Conservation (phyloP, 2,888 invertebrate species). For the Anoplius nigerrimus region DNA sequence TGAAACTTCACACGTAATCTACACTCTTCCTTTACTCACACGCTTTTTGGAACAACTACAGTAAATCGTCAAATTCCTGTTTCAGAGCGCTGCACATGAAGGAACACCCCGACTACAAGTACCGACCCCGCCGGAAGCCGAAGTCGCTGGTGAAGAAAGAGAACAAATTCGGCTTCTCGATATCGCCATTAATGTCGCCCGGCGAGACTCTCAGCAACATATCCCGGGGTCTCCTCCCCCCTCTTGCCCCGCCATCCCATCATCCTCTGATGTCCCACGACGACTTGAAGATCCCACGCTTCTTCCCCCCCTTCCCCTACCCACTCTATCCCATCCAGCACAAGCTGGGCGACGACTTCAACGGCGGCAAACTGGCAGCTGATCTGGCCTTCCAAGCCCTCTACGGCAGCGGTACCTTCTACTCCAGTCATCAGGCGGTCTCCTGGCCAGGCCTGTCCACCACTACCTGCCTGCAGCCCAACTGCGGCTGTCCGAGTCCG, state of each 20-base stretch:
- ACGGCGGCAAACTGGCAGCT: conserved; percentile 78
- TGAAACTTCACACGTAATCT: no score
- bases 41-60: no score
- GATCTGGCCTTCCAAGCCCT: conserved; percentile 82
- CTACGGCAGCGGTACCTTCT: conserved; percentile 78
- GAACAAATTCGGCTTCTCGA: conserved; percentile 83
- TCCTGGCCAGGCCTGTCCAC: conserved; percentile 68
- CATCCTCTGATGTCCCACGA: conserved; percentile 76
- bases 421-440: conserved; percentile 74
- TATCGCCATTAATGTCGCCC: conserved; percentile 80
- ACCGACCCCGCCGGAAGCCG: conserved; percentile 90
- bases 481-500: conserved; percentile 70
- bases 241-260: conserved; percentile 76
- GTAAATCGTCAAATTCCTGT: conserved; percentile 42
- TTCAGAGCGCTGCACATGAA: conserved; percentile 94
- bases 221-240: conserved; percentile 70
- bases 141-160: conserved; percentile 90
- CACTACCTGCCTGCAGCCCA: conserved; percentile 62
- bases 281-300: conserved; percentile 82
- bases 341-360: conserved; percentile 77
- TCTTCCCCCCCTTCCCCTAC: conserved; percentile 85
- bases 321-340: conserved; percentile 81
- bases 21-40: no score
- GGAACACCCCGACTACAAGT: conserved; percentile 95
- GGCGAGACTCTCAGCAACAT: conserved; percentile 71